Evolutionary conservation across 2,797 vertebrate species (phyloP).

Genomic region (Oreochromis grahami): DNA sequence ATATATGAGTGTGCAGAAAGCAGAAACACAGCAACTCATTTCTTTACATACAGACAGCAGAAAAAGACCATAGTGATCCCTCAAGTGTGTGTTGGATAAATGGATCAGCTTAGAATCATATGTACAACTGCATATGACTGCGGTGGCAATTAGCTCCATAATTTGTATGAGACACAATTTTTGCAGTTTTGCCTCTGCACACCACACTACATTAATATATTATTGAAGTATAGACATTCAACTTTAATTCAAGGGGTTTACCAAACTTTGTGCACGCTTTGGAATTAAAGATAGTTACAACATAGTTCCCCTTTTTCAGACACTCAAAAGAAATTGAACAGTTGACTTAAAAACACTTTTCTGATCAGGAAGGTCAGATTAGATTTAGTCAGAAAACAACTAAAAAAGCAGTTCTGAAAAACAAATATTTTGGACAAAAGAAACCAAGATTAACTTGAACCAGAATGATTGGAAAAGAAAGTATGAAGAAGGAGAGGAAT

Average conservation of each 20-base stretch:
- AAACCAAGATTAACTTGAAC: neutral
- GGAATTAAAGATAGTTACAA: neutral
- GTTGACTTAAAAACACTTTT: neutral
- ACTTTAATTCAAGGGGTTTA: neutral
- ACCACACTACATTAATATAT: neutral
- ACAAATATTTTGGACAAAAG: neutral
- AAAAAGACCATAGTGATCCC: neutral
- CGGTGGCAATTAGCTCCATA: neutral
- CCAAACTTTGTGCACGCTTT: neutral
- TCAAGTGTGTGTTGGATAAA: neutral
- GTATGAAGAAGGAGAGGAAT: neutral
- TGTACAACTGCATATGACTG: neutral
- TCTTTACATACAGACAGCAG: neutral
- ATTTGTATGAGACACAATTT: neutral
- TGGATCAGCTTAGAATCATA: neutral
- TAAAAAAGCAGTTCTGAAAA: neutral
- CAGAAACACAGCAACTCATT: neutral
- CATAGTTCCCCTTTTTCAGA: neutral
- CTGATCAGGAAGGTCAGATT: neutral
- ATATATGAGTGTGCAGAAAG: neutral
- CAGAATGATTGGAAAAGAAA: neutral
- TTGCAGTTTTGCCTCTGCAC: neutral
- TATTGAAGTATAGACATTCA: neutral
- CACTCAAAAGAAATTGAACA: neutral
- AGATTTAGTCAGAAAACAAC: neutral